Evolutionary conservation across 2,797 vertebrate species (phyloP), one percentile per base, ranked within the genome.

Genomic region (Gadopsis marmoratus): DNA sequence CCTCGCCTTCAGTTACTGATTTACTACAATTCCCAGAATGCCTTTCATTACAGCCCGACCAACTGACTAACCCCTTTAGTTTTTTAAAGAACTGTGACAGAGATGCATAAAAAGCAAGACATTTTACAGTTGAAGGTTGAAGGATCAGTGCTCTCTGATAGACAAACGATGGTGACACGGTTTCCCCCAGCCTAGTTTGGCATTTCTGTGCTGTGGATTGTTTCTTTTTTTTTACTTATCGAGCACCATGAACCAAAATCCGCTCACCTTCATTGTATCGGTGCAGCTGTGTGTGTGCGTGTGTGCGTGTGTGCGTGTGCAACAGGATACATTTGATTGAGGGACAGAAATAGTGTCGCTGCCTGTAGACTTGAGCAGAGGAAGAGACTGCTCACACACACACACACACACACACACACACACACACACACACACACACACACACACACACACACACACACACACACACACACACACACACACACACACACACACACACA

Each of bases 291-390:
- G 29, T 47, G 58, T 60, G 35, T 50, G 35, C 31, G 41, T 23
- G 7, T 65, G 37, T 47, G 26, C 61, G 31, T 35, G 26, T 41
- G n/a, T 56, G 50, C 76, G 48, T 66, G 60, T 74, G 31, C 88
- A 88, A 93, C 66, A 65, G 66, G 88, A 93, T 87, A 81, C 72
- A 71, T 88, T 75, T 85, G 84, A 89, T 88, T 87, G 62, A 86
- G 63, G 74, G 81, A 91, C 87, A 88, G 70, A 91, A 93, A 92
- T 91, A 92, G 91, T 43, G 10, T 16, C 4, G 12, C 66, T 68
- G 86, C 67, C 71, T 79, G 75, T 19, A 75, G 82, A 86, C 84
- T 63, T 53, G 54, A 54, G 45, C 43, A 60, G 54, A 71, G 76
- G 13, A 75, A 75, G 39, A 69, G 65, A 13, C 64, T 10, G 21